Conservation (phyloP, 2,113 vertebrate genomes). For the Pimephales promelas region DNA sequence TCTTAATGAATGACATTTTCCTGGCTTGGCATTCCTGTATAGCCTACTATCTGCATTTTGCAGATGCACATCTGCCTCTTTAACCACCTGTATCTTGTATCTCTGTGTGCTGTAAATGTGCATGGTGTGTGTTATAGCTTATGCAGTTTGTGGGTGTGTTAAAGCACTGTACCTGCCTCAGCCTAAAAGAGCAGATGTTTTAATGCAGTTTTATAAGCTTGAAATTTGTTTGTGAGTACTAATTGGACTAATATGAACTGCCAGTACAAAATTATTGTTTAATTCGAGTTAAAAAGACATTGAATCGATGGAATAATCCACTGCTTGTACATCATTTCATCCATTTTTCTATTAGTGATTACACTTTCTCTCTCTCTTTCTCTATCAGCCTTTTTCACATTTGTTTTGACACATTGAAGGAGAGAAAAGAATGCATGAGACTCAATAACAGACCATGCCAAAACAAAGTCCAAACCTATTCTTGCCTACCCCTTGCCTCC, state of each 20-base stretch:
- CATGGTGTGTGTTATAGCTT: conserved; percentile 2
- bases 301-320: background rate
- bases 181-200: background rate
- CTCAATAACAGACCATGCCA: conserved; percentile 47
- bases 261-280: too few species aligned
- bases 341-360: background rate
- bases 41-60: conserved; percentile 30
- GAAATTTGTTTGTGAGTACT: conserved; percentile 12
- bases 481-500: conserved; percentile 9
- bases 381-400: background rate
- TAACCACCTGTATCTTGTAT: background rate
- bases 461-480: conserved; percentile 17
- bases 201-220: background rate
- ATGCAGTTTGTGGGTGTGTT: conserved; percentile 12
- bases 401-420: conserved; percentile 29
- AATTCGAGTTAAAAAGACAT: background rate
- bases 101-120: conserved; percentile 4
- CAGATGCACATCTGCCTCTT: conserved; percentile 35
- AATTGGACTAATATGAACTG: background rate
- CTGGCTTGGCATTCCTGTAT: conserved; percentile 63
- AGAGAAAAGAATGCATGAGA: conserved; percentile 3
- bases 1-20: conserved; percentile 67
- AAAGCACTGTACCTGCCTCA: background rate
- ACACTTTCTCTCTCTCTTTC: background rate
- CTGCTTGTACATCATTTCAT: background rate